Evolutionary conservation across 2,113 vertebrate genomes (phyloP).

Genomic region (Cichladusa arquata): DNA sequence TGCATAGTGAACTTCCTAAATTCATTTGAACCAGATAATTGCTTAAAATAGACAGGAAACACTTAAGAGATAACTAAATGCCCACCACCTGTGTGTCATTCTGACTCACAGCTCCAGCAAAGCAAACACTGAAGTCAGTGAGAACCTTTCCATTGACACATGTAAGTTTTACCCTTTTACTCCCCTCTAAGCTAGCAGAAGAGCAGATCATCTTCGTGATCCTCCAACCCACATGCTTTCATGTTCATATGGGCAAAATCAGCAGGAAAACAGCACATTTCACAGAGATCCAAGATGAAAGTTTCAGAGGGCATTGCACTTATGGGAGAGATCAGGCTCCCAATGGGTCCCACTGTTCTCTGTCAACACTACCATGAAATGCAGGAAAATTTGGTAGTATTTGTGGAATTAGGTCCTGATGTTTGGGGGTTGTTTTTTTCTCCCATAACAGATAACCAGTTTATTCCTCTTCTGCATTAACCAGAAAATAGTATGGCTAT

Average conservation of each 20-base stretch:
- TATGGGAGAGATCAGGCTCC: neutral
- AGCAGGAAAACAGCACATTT: neutral
- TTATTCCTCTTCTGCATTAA: neutral
- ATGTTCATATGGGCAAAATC: neutral
- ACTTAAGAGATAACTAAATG: neutral
- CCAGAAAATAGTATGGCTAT: neutral
- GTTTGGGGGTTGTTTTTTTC: neutral
- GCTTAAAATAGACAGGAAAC: neutral
- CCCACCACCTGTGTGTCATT: neutral
- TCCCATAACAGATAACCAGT: neutral
- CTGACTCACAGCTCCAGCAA: neutral
- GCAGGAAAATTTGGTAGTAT: neutral
- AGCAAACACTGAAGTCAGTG: neutral
- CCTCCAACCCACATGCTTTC: neutral
- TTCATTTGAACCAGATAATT: neutral
- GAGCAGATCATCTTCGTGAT: neutral
- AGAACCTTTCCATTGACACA: neutral
- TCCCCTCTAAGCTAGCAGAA: neutral
- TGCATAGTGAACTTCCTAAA: neutral
- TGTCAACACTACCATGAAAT: neutral
- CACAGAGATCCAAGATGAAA: neutral
- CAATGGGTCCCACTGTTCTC: neutral
- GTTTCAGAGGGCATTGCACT: neutral
- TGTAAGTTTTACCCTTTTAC: neutral
- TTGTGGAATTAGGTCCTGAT: neutral